Evolutionary conservation across 2,888 invertebrate genomes (phyloP), one percentile per base, ranked within the genome.

Genomic region (Hirtodrosophila histrioides): DNA sequence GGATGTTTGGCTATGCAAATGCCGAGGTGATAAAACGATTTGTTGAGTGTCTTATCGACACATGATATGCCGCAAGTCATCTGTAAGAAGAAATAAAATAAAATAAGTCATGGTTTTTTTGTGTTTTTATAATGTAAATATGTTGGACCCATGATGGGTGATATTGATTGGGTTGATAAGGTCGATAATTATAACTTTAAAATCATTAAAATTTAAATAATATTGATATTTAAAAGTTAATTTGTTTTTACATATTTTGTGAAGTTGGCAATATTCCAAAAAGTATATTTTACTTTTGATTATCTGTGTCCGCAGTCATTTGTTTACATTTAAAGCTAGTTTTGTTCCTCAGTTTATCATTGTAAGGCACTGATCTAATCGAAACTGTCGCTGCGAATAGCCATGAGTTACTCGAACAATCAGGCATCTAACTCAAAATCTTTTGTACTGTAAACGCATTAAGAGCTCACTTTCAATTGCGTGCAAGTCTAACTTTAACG

Each of bases 21-120:
- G 17, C 97, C 97, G 70, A 97, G 92, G 89, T 95, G 95, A 93
- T 95, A 95, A 91, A 97, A 97, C 66, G 95, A 94, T 89, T 94
- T 94, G 91, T 96, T 96, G 54, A 97, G 93, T 88, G 95, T 92
- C 82, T 95, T 94, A 92, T 97, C 97, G 78, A 97, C 96, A 89
- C 95, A 94, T 70, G 95, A 95, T 71, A 96, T 91, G 77, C 93
- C 94, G 90, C 94, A 94, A 93, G 93, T 93, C 95, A 95, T 96
- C 96, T 96, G 94, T 3, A 75, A 88, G 43, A 41, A 24, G 36
- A 24, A 43, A 8, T 29, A 24, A 39, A 35, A 33, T 35, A 9
- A 63, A 40, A 11, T 43, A 24, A 37, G 17, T 17, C 17, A 17
- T 17, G 1, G 17, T 17, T 17, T 17, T 17, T 17, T 17, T 17